Base-by-base conservation (phyloP, 2,113 vertebrate genomes). In the Motacilla tschutschensis region DNA sequence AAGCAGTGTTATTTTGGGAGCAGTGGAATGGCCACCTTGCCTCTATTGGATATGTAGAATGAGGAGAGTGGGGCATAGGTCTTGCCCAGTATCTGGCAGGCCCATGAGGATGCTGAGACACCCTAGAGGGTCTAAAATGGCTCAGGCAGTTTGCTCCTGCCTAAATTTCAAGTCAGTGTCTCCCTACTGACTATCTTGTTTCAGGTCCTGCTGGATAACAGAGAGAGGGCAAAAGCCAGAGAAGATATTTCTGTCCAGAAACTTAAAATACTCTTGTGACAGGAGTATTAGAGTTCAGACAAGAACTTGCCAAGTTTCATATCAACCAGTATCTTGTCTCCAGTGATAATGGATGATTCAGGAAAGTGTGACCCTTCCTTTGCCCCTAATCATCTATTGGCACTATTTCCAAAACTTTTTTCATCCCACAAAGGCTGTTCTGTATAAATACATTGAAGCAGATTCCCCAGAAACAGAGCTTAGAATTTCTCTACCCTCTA, bases 361-460 rank as follows among this genome's bases (percentile, higher is more conserved):
- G 69, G 44, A 46, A 94, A 92, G 76, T 36, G 38, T 89, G 87
- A 92, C 85, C 82, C 73, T 94, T 93, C 36, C 22, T 69, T 90
- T 89, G 60, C 72, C 53, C 89, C 64, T 90, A 70, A 87, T 89
- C 48, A 89, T 94, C 69, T 87, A 18, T 29, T 89, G 79, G 89
- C 72, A 89, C 57, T 74, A 38, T 80, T 93, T 94, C 79, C 85
- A 89, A 77, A 79, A n/a, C 9, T 55, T 91, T 92, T 87, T 90
- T 91, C 60, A 90, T 54, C 35, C 53, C 69, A 85, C 85, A 93
- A 93, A 87, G 60, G 4, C 69, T 78, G 36, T 79, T 84, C 67
- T 93, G 57, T 90, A 54, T 77, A 85, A 92, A 92, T 85, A 87
- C 12, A 46, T 66, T 35, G 41, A 90, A 87, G 31, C n/a, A 80